These are phyloP conservation scores for Plebejus argus DNA, from an alignment of 2,888 invertebrate genomes.

Conservation along the genomic window DNA sequence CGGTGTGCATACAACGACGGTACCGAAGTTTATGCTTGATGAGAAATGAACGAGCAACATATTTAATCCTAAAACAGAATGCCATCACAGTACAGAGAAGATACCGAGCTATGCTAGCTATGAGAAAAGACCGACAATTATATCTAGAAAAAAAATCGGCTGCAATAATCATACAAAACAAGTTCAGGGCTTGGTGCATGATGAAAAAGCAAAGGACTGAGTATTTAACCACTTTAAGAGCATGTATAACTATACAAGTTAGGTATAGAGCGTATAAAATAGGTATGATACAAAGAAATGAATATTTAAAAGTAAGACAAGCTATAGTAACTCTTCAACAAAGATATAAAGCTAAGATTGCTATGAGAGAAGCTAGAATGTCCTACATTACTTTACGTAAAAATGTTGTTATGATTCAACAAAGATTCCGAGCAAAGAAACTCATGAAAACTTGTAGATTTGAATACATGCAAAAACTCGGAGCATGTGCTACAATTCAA, in stretches of 20 bases:
- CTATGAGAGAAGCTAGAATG: conserved; percentile 53
- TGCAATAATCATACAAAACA: conserved; percentile 51
- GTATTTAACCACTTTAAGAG: conserved; percentile 58
- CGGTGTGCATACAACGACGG: conserved; percentile 63
- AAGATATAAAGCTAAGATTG: conserved; percentile 57
- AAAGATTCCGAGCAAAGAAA: conserved; percentile 62
- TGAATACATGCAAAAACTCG: conserved; percentile 56
- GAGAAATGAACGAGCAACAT: conserved; percentile 59
- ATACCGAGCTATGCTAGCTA: conserved; percentile 59
- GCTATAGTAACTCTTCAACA: conserved; percentile 54
- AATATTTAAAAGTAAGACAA: conserved; percentile 55
- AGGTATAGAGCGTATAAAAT: conserved; percentile 56
- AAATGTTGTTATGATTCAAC: conserved; percentile 53
- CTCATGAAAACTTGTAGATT: conserved; percentile 58
- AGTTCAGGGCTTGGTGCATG: conserved; percentile 59
- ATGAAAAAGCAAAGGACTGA: conserved; percentile 58
- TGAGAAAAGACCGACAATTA: conserved; percentile 53
- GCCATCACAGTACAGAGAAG: conserved; percentile 59
- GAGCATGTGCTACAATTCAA: conserved; percentile 68
- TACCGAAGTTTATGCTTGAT: conserved; percentile 59
- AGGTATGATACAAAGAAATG: conserved; percentile 52
- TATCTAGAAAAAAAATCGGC: conserved; percentile 52
- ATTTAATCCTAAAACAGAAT: conserved; percentile 53
- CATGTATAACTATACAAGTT: conserved; percentile 66
- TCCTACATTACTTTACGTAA: conserved; percentile 50